Conservation (phyloP, 2,888 invertebrate genomes). For the Agrilus biguttatus region DNA sequence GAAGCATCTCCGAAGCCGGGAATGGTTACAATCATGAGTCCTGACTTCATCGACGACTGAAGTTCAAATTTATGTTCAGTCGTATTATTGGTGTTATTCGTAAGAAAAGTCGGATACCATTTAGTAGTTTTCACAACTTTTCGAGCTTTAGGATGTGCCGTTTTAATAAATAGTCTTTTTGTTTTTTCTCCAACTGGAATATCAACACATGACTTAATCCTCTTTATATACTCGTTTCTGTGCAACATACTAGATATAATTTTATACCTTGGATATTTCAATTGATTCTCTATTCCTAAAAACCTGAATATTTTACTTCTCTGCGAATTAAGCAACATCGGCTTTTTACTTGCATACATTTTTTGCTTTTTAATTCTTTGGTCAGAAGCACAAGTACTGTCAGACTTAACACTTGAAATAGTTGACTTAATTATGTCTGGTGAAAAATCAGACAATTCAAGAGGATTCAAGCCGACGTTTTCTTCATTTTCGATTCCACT, state of each 20-base stretch:
- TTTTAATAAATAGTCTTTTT: constrained; percentile 7
- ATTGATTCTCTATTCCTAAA: too few relatives aligned
- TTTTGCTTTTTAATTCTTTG: too few relatives aligned
- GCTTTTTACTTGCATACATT: too few relatives aligned
- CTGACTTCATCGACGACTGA: constrained; percentile 9
- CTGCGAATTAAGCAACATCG: too few relatives aligned
- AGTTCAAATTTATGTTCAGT: constrained; percentile 3
- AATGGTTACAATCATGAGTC: constrained; percentile 7
- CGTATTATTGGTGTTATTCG: background rate
- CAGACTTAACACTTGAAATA: too few relatives aligned
- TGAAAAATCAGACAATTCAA: too few relatives aligned
- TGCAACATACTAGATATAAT: constrained; percentile 10
- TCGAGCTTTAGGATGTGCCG: constrained; percentile 2
- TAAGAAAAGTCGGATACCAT: constrained; percentile 5
- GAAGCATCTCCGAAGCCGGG: background rate
- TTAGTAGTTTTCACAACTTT: constrained; percentile 4
- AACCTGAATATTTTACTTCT: too few relatives aligned
- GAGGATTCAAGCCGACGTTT: too few relatives aligned
- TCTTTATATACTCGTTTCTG: constrained; percentile 9
- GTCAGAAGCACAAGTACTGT: too few relatives aligned
- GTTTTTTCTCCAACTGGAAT: constrained; percentile 6
- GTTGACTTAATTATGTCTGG: too few relatives aligned
- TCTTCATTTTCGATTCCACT: too few relatives aligned
- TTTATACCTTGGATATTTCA: constrained; percentile 8
- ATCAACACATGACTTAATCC: constrained; percentile 8